Evolutionary conservation across 2,888 invertebrate species (phyloP), one percentile per base, ranked within the genome.

Genomic region (Venustoraphidia nigricollis): DNA sequence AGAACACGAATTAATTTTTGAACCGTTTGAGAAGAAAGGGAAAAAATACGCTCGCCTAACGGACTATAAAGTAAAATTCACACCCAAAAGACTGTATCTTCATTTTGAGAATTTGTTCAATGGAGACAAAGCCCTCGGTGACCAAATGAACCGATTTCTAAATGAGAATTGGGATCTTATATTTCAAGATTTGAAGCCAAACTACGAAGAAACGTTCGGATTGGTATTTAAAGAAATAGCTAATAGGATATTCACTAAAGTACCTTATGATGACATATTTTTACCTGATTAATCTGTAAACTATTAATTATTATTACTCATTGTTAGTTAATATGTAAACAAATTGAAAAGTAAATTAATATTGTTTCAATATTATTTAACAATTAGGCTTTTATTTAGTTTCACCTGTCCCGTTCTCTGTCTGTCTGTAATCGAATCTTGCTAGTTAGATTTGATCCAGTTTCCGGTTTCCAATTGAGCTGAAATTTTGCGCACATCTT

Each of bases 141-240:
- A 77, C 17, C 75, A 76, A 52, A 77, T 82, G 77, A 81, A 81
- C 57, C 59, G 63, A 14, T 79, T 82, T 62, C 63, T 83, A n/a
- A 81, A 81, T 58, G 73, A 78, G 36, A 81, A 82, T 58, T 75
- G 79, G 44, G 75, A 79, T 27, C 63, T 77, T 1, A 74, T 83
- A 2, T 81, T 81, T 63, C 75, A 73, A 54, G 81, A 81, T 59
- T 58, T 82, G 38, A 78, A 80, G 57, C 68, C 69, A 1, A 72
- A 79, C 0, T 81, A 79, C 60, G 76, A 81, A 55, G 72, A 75
- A 49, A 73, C 76, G 3, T 72, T 81, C 47, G 77, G 79, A 46
- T 59, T 71, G 1, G 72, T 80, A 1, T 81, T 81, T 61, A 66
- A 70, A 37, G 72, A 78, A 43, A 70, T 81, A 9, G 71, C 75